Evolutionary conservation across 2,113 vertebrate species (phyloP).

Genomic region (Agapornis roseicollis): DNA sequence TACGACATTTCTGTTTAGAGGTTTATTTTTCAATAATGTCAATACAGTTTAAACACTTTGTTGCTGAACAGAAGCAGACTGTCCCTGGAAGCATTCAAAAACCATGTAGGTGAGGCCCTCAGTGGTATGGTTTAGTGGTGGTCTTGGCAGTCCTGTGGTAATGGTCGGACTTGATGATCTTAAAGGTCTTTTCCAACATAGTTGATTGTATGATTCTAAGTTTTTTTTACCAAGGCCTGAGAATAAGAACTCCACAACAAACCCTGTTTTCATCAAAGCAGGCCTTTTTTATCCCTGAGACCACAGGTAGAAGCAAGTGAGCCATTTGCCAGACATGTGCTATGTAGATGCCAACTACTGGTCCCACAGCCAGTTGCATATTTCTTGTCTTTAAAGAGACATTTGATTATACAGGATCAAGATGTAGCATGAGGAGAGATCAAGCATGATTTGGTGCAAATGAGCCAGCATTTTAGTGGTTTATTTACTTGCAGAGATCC

Average conservation of each 20-base stretch:
- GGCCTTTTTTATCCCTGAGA: not conserved
- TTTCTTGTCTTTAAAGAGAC: not conserved
- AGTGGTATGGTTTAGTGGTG: not conserved
- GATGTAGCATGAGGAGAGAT: rapidly evolving
- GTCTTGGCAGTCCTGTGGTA: not conserved
- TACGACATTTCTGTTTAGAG: not conserved
- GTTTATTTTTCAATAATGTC: not conserved
- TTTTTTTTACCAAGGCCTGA: not conserved
- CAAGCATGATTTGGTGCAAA: not conserved
- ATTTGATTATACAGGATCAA: not conserved
- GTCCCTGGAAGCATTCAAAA: not conserved
- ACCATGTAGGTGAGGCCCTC: not conserved
- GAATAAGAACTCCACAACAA: not conserved
- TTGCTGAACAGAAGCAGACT: not conserved
- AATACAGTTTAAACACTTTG: not conserved
- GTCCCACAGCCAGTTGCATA: not conserved
- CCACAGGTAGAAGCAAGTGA: not conserved
- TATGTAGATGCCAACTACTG: not conserved
- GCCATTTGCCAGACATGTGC: not conserved
- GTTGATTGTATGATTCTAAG: too few species aligned
- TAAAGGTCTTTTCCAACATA: too few species aligned
- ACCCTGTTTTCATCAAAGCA: not conserved
- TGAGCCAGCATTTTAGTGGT: rapidly evolving
- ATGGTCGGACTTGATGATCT: too few species aligned
- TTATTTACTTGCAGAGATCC: not conserved